A percentile compares a stretch with the other conserved stretches of the same genome.
Conservation (phyloP, 2,888 invertebrate genomes). For the Meiosimyza decipiens region DNA sequence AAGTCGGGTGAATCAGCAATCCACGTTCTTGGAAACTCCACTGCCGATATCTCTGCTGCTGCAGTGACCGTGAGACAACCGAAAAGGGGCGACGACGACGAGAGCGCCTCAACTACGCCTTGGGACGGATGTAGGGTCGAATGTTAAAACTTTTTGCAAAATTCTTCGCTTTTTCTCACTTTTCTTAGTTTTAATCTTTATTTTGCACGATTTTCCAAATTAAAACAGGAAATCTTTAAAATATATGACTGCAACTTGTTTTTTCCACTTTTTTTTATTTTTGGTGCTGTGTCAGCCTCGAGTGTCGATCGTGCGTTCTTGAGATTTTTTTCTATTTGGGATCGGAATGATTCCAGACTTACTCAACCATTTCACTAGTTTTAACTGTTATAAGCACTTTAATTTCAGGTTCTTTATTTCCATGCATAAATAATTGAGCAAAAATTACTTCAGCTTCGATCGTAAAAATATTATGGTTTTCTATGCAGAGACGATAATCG, state of each 20-base stretch:
- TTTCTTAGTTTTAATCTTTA: not conserved
- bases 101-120: conserved; percentile 27
- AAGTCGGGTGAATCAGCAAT: conserved; percentile 25
- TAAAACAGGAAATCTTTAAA: no score
- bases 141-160: conserved; percentile 16
- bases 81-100: conserved; percentile 16
- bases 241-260: no score
- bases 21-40: conserved; percentile 31
- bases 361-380: conserved; percentile 4
- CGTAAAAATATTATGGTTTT: conserved; percentile 36
- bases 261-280: conserved; percentile 26
- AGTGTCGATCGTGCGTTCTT: conserved; percentile 26
- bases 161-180: not conserved
- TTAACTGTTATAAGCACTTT: conserved; percentile 5
- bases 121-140: conserved; percentile 17
- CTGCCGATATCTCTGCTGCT: not conserved
- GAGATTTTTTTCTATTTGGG: conserved; percentile 14
- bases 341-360: conserved; percentile 24
- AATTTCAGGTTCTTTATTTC: not conserved
- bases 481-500: conserved; percentile 28
- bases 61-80: not conserved
- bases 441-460: conserved; percentile 16
- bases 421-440: conserved; percentile 5
- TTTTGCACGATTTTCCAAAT: conserved; percentile 1
- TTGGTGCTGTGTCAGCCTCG: conserved; percentile 36